A percentile compares a stretch with the other conserved stretches of the same genome.
phyloP scores from a whole-genome alignment of 2,888 invertebrate species.

The Himalopsyche tibetana region DNA sequence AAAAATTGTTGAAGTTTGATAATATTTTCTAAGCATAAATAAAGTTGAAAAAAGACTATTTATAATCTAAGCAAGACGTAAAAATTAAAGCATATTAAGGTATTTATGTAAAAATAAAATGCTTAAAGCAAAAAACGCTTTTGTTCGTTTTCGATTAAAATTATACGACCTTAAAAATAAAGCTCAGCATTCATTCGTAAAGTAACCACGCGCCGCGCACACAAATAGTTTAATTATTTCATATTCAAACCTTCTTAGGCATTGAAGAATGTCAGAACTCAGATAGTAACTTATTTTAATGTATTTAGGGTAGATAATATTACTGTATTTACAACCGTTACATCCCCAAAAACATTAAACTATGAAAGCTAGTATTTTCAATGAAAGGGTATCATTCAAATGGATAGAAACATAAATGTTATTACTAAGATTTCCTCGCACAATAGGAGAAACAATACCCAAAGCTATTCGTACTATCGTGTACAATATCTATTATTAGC shows the following conservation, averaged over 20 bases:
- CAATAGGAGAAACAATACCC: slow-evolving; percentile 48
- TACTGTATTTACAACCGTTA: slow-evolving; percentile 29
- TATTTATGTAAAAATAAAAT: not conserved
- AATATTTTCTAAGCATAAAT: no score
- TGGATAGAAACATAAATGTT: slow-evolving; percentile 39
- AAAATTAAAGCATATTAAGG: no score
- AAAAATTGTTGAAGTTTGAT: no score
- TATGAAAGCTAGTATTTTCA: slow-evolving; percentile 42
- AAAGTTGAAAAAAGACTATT: not conserved
- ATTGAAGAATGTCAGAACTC: slow-evolving; percentile 40
- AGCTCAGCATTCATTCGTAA: not conserved
- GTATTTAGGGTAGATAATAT: slow-evolving; percentile 40
- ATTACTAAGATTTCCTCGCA: slow-evolving; percentile 28
- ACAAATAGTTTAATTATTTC: slow-evolving; percentile 42
- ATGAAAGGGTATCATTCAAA: slow-evolving; percentile 42
- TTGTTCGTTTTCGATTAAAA: not conserved
- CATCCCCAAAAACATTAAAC: slow-evolving; percentile 42
- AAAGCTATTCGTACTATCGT: slow-evolving; percentile 46
- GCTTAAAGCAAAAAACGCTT: not conserved
- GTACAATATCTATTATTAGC: slow-evolving; percentile 55
- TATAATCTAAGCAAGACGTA: not conserved
- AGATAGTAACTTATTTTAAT: slow-evolving; percentile 42
- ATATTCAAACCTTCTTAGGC: slow-evolving; percentile 22
- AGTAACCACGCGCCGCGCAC: not conserved
- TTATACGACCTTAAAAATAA: not conserved